Conservation (phyloP, 2,113 vertebrate genomes). For the Drymodes brunneopygia region DNA sequence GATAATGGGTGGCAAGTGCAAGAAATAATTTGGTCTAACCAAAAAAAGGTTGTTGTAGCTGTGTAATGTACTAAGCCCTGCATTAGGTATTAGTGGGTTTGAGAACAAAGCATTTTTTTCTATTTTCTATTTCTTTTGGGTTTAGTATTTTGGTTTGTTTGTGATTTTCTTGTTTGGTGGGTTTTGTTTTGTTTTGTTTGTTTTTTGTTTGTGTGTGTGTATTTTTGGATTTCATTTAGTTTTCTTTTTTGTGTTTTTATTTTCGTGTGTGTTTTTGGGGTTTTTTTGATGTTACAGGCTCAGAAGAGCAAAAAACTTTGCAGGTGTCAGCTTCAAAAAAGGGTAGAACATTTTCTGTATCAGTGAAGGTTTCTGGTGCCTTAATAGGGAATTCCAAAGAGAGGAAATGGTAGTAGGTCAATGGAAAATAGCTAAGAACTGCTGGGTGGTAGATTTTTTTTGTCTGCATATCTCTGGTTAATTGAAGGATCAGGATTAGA, state of each 20-base stretch:
- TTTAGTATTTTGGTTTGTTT: neutral
- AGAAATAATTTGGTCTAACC: neutral
- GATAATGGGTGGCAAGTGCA: neutral
- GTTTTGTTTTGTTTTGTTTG: neutral
- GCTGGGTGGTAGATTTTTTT: neutral
- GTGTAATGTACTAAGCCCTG: neutral
- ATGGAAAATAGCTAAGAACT: neutral
- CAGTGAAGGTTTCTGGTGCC: accelerated
- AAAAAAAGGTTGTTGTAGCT: neutral
- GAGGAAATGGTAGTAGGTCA: neutral
- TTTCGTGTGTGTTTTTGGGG: too few relatives aligned
- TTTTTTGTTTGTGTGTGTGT: neutral
- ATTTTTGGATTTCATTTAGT: neutral
- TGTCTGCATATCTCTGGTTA: neutral
- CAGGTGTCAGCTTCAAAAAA: neutral
- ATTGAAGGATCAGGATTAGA: neutral
- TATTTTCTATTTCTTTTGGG: accelerated
- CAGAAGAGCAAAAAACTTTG: accelerated
- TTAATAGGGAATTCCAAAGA: neutral
- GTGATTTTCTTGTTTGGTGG: neutral
- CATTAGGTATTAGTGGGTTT: neutral
- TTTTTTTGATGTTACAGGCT: neutral
- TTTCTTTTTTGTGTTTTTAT: neutral
- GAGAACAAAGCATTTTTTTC: neutral
- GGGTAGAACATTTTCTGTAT: neutral